phyloP scores from a whole-genome alignment of 2,888 invertebrate species.

The Acleris laterana region DNA sequence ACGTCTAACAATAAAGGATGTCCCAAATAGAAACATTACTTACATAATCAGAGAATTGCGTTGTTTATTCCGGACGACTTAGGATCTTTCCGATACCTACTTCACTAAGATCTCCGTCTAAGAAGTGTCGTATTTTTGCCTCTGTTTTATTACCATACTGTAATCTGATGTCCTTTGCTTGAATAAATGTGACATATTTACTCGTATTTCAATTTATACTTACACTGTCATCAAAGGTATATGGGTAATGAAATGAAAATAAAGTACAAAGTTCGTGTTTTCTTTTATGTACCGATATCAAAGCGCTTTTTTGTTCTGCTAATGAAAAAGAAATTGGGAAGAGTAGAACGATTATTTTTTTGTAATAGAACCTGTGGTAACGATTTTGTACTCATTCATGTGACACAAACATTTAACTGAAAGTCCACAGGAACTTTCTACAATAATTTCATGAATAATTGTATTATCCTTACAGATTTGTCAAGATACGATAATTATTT shows the following conservation, averaged over 20 bases:
- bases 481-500: too few relatives aligned
- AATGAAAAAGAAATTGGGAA: too few relatives aligned
- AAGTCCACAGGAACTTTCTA: not conserved
- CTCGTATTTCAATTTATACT: not conserved
- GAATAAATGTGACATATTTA: not conserved
- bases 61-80: slow-evolving; percentile 4
- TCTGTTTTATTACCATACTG: slow-evolving; percentile 12
- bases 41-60: not conserved
- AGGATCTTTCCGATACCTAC: slow-evolving; percentile 6
- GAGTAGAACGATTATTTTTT: too few relatives aligned
- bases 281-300: too few relatives aligned
- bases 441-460: too few relatives aligned
- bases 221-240: not conserved
- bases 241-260: not conserved
- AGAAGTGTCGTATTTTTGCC: slow-evolving; percentile 7
- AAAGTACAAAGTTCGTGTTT: too few relatives aligned
- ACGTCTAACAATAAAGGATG: too few relatives aligned
- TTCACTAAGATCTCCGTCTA: slow-evolving; percentile 11
- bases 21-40: not conserved
- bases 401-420: too few relatives aligned
- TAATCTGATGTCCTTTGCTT: not conserved
- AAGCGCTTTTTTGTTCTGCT: too few relatives aligned
- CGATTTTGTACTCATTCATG: too few relatives aligned
- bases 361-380: too few relatives aligned
- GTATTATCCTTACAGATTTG: too few relatives aligned